Base-by-base conservation (phyloP, 1,140 invertebrate species). In the Cotesia glomerata region DNA sequence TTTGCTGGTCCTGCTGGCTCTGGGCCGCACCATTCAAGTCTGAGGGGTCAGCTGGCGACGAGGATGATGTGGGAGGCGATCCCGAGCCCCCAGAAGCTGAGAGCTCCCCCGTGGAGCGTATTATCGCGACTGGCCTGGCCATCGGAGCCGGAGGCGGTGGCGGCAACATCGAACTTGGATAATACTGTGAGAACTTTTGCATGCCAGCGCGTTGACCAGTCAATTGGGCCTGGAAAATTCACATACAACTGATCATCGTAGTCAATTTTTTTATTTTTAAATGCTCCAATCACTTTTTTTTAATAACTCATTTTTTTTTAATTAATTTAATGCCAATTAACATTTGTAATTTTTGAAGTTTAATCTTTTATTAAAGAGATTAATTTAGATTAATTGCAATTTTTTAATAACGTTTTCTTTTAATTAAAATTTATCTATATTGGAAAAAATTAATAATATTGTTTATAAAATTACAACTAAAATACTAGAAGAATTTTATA, bases 61-160 rank as follows among this genome's bases (percentile, higher is more conserved):
- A 90, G 68, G 90, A 89, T n/a, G 91, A 91, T 2, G 90, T 87
- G 5, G 91, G 90, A 2, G 91, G 86, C 81, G 77, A 88, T 81
- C 81, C 71, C 87, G 87, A 81, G 86, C 88, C 88, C 66, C 39
- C 39, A 11, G 80, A 80, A 13, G 80, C 80, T 52, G 82, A 81
- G 3, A 85, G 75, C 73, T 89, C 89, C 79, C 94, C 94, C 75
- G 95, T 96, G 51, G 95, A 96, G 80, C 95, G 90, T 79, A 98
- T 96, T 76, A 98, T 97, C 26, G 97, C 95, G 8, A 98, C 97
- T 0, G 97, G 97, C 76, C 97, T 89, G 2, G 97, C 96, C 94
- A 98, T 97, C 7, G 96, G 96, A 3, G 96, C 96, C 2, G 97
- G 91, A n/a, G 97, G 96, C n/a, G 96, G 95, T 52, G 96, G 97